Conservation (phyloP, 2,888 invertebrate genomes). For the Pristionchus entomophagus region DNA sequence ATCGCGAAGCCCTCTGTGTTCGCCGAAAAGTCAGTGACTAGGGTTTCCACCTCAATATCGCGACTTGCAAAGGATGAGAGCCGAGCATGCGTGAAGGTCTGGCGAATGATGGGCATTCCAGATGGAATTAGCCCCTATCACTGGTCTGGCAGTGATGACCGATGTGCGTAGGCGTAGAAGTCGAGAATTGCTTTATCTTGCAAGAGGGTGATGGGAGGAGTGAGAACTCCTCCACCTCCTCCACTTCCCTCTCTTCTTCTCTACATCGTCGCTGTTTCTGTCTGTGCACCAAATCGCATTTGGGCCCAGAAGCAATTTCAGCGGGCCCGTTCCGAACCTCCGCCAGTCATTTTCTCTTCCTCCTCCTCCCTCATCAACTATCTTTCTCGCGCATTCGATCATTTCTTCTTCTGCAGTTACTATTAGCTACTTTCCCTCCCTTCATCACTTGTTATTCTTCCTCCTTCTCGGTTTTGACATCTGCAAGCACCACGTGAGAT, state of each 20-base stretch:
- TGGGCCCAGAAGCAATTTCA: conserved; percentile 22
- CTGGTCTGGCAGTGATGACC: no score
- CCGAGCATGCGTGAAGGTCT: no score
- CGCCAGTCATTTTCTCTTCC: background rate
- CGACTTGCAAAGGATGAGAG: no score
- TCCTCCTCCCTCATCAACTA: background rate
- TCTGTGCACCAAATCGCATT: background rate
- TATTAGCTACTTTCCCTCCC: background rate
- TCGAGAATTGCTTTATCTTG: no score
- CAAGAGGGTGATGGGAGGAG: no score
- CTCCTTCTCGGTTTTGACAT: background rate
- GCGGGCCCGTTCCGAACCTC: background rate
- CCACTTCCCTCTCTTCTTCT: background rate
- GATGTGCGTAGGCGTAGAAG: no score
- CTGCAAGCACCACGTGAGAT: background rate
- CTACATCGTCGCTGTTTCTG: conserved; percentile 15
- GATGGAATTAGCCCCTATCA: no score
- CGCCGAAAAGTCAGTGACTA: conserved; percentile 12
- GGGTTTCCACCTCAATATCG: no score
- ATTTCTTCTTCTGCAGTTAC: background rate
- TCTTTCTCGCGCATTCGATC: background rate
- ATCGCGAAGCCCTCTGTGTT: background rate
- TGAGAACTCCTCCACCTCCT: background rate
- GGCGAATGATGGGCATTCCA: no score
- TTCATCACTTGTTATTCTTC: background rate